phyloP scores from a whole-genome alignment of 1,140 invertebrate genomes.

The Nautilus pompilius region DNA sequence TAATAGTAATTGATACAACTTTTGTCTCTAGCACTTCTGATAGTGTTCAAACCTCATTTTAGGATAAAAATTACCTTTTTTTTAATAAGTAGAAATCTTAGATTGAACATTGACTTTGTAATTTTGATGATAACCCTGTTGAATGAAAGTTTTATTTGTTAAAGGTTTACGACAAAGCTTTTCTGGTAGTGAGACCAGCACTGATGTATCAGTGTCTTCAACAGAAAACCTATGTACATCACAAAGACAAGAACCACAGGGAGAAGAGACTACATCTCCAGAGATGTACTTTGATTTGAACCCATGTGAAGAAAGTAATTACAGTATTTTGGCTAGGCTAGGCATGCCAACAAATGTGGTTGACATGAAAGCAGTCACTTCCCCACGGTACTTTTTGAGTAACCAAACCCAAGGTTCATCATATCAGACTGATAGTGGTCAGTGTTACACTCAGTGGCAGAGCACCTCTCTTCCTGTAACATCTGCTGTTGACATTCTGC shows the following conservation, averaged over 20 bases:
- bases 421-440: constrained; percentile 14
- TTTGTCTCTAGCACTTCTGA: not conserved
- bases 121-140: not conserved
- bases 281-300: constrained; percentile 24
- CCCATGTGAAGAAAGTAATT: constrained; percentile 61
- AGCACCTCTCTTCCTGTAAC: no score
- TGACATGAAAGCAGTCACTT: constrained; percentile 25
- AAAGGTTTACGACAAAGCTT: constrained; percentile 49
- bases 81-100: constrained; percentile 15
- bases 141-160: constrained; percentile 1
- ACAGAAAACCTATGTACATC: constrained; percentile 87
- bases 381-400: constrained; percentile 51
- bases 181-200: constrained; percentile 72
- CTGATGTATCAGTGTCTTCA: constrained; percentile 79
- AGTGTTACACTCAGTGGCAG: no score
- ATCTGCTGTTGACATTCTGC: no score
- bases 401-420: constrained; percentile 30
- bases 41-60: not conserved
- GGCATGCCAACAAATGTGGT: constrained; percentile 44
- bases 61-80: not conserved
- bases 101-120: not conserved
- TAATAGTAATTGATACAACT: constrained; percentile 1
- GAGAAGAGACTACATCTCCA: constrained; percentile 67
- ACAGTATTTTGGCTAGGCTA: constrained; percentile 57
- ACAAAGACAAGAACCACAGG: constrained; percentile 86